Percentiles rank a stretch among this genome's conserved stretches.
Conservation (phyloP, 37 sponge, comb jelly and placozoan species). For the Axinella damicornis region DNA sequence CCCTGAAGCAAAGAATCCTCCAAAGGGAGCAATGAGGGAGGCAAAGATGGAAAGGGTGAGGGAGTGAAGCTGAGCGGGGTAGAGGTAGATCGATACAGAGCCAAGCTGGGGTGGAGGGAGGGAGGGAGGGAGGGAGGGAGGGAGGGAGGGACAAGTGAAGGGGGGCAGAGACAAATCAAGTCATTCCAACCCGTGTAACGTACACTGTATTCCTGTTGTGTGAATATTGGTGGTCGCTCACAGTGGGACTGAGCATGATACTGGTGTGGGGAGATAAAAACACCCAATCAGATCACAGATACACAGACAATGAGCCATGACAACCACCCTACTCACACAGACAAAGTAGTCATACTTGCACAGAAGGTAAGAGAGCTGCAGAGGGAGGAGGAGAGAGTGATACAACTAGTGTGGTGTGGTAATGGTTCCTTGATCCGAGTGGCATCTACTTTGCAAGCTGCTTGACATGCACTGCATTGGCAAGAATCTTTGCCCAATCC, state of each 20-base stretch:
- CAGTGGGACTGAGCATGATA: slow-evolving; percentile 25
- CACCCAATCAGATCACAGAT: slow-evolving; percentile 11
- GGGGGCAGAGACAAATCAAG: too few relatives aligned
- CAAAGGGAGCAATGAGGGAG: slow-evolving; percentile 98
- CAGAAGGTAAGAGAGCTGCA: slow-evolving; percentile 77
- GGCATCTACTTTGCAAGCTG: too few relatives aligned
- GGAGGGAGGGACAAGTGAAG: not conserved
- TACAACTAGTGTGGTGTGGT: too few relatives aligned
- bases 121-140: slow-evolving; percentile 9
- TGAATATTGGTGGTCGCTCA: slow-evolving; percentile 27
- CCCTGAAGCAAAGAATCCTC: slow-evolving; percentile 99
- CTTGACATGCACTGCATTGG: too few relatives aligned
- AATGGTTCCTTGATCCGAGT: too few relatives aligned
- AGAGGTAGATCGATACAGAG: slow-evolving; percentile 43
- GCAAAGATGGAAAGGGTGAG: slow-evolving; percentile 89
- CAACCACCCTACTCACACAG: slow-evolving; percentile 65
- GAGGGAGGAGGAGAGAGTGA: not conserved
- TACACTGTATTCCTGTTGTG: slow-evolving; percentile 31
- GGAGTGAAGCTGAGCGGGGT: slow-evolving; percentile 89
- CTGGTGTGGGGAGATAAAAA: not conserved
- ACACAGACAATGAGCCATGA: not conserved
- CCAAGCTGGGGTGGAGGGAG: slow-evolving; percentile 23
- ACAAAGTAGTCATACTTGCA: slow-evolving; percentile 72
- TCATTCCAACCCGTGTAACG: too few relatives aligned
- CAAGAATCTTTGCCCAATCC: too few relatives aligned